Evolutionary conservation across 2,797 vertebrate genomes (phyloP).

Genomic region (Arnoldichthys spilopterus): DNA sequence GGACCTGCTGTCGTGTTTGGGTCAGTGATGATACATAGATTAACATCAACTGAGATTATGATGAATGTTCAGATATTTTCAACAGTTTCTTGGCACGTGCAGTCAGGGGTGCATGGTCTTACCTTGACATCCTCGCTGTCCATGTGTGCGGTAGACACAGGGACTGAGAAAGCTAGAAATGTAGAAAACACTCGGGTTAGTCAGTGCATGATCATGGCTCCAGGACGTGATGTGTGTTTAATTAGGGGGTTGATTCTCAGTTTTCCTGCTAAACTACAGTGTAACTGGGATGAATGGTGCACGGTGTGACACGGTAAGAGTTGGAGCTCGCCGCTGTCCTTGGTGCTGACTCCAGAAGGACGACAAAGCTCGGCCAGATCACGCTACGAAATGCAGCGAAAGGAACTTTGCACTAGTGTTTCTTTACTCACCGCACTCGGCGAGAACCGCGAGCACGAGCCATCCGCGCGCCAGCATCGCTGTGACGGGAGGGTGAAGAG

Average conservation of each 20-base stretch:
- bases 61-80: not conserved
- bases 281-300: no score
- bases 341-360: constrained; percentile 70
- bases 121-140: constrained; percentile 78
- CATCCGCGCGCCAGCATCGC: constrained; percentile 74
- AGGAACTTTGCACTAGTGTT: not conserved
- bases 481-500: constrained; percentile 40
- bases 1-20: no score
- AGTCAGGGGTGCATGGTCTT: constrained; percentile 24
- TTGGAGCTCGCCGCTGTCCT: constrained; percentile 68
- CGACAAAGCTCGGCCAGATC: not conserved
- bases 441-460: constrained; percentile 65
- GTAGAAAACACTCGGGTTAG: not conserved
- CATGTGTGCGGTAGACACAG: constrained; percentile 72
- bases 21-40: no score
- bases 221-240: not conserved
- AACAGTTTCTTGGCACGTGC: no score
- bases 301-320: no score
- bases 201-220: not conserved
- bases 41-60: no score
- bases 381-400: not conserved
- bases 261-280: not conserved
- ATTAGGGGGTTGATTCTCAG: not conserved
- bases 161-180: constrained; percentile 72
- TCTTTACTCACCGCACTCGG: constrained; percentile 73